phyloP scores from a whole-genome alignment of 2,888 invertebrate species.

The Ormyrus rosae region DNA sequence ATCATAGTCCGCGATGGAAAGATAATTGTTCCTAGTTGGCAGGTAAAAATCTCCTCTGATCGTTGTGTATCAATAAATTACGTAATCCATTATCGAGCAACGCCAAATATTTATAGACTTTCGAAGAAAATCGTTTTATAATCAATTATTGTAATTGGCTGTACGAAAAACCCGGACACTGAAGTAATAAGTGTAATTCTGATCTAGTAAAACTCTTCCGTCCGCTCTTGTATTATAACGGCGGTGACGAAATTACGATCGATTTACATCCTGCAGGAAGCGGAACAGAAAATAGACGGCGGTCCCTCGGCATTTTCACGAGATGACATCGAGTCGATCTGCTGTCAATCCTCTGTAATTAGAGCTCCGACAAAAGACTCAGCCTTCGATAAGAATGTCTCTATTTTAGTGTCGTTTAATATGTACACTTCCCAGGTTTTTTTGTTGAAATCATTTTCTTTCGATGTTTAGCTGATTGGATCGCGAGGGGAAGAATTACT shows the following conservation, averaged over 20 bases:
- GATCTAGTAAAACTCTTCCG: neutral
- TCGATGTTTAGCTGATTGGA: too few relatives aligned
- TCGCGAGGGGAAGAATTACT: too few relatives aligned
- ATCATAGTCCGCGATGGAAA: neutral
- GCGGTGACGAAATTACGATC: constrained; percentile 2
- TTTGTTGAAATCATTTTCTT: too few relatives aligned
- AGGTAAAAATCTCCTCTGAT: neutral
- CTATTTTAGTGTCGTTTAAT: too few relatives aligned
- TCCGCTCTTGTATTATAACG: neutral
- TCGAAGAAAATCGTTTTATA: constrained; percentile 8
- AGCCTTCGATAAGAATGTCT: too few relatives aligned
- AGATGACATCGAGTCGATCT: neutral
- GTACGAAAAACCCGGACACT: constrained; percentile 3
- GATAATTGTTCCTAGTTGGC: neutral
- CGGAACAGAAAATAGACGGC: constrained; percentile 10
- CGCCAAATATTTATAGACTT: constrained; percentile 16
- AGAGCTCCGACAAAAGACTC: too few relatives aligned
- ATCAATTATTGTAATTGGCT: neutral
- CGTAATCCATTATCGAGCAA: neutral
- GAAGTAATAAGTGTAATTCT: neutral
- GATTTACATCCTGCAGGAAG: neutral
- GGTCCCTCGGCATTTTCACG: neutral
- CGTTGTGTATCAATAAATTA: too few relatives aligned
- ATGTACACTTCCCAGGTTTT: neutral
- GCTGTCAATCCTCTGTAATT: too few relatives aligned